phyloP scores from a whole-genome alignment of 2,113 vertebrate genomes.

The Chunga burmeisteri region DNA sequence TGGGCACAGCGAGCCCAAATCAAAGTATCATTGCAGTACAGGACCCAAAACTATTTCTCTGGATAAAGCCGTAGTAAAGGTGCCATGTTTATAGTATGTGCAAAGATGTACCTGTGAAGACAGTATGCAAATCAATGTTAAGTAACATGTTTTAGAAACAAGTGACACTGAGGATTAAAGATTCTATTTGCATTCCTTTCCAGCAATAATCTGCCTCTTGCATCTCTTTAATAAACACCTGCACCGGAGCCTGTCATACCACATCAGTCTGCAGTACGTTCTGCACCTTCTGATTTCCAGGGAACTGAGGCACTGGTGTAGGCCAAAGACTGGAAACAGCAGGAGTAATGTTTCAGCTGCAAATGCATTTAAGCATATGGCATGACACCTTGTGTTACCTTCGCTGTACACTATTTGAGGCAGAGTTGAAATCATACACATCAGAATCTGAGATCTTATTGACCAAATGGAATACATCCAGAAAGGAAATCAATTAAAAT shows the following conservation, averaged over 20 bases:
- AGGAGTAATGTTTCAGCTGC: background rate
- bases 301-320: background rate
- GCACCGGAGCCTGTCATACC: background rate
- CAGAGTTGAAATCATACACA: background rate
- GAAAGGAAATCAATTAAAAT: slow-evolving; percentile 24
- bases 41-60: background rate
- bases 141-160: background rate
- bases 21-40: rapidly evolving
- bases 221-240: background rate
- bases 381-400: background rate
- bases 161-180: background rate
- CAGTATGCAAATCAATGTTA: rapidly evolving
- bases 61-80: background rate
- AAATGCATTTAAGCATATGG: background rate
- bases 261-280: rapidly evolving
- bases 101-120: background rate
- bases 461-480: background rate
- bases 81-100: rapidly evolving
- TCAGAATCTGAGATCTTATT: background rate
- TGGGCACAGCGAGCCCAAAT: background rate
- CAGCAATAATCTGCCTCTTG: background rate
- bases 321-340: background rate
- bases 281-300: background rate
- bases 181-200: background rate
- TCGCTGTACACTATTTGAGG: rapidly evolving